A percentile compares a stretch with the other conserved stretches of the same genome.
Evolutionary conservation across 2,888 invertebrate species (phyloP).

Genomic region (Cheiracanthium punctorium): DNA sequence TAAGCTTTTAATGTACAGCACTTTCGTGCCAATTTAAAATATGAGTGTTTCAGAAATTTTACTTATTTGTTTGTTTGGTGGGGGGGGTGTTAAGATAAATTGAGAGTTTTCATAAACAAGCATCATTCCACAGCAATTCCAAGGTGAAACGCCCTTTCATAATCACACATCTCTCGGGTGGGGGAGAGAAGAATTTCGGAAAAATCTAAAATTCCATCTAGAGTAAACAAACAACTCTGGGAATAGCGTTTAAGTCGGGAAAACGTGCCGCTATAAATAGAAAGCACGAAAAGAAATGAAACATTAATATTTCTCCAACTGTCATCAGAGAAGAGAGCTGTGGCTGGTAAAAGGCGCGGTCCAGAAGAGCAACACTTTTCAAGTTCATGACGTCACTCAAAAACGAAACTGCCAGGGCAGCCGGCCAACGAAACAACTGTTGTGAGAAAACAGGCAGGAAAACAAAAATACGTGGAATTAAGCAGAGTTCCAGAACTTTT

Average conservation of each 20-base stretch:
- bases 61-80: too few relatives aligned
- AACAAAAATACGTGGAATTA: constrained; percentile 22
- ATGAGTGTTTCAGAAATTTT: too few relatives aligned
- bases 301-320: constrained; percentile 1
- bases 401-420: constrained; percentile 26
- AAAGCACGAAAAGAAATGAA: background rate
- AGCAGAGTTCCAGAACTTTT: constrained; percentile 24
- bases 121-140: too few relatives aligned
- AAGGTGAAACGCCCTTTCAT: too few relatives aligned
- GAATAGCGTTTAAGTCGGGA: background rate
- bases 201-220: background rate
- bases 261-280: background rate
- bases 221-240: background rate
- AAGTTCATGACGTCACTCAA: constrained; percentile 18
- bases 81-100: too few relatives aligned
- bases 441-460: background rate
- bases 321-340: background rate
- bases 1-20: too few relatives aligned
- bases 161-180: too few relatives aligned
- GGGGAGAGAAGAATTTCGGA: too few relatives aligned
- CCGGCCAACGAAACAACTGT: constrained; percentile 57
- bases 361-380: background rate
- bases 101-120: too few relatives aligned
- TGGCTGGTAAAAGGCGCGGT: background rate
- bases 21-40: too few relatives aligned